phyloP scores from a whole-genome alignment of 2,113 vertebrate species.

The Corythornis cristatus region DNA sequence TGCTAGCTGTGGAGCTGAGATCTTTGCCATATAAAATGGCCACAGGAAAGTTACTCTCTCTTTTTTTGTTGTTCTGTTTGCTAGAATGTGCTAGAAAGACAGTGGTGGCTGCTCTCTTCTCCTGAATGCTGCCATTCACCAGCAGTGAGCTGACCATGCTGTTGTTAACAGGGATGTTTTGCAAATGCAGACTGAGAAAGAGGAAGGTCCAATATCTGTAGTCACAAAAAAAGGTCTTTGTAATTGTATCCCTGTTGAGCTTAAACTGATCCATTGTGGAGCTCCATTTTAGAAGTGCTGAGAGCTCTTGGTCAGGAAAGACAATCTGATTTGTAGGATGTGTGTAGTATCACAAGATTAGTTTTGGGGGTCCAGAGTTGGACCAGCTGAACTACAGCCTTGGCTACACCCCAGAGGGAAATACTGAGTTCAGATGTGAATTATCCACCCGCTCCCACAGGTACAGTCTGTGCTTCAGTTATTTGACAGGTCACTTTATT shows the following conservation, averaged over 20 bases:
- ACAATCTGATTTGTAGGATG: background rate
- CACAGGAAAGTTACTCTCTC: background rate
- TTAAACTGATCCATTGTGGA: background rate
- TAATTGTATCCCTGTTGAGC: background rate
- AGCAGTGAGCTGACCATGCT: background rate
- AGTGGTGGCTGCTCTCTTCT: background rate
- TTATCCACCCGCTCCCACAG: background rate
- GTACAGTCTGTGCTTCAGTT: background rate
- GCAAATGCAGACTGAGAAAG: background rate
- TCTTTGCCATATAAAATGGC: background rate
- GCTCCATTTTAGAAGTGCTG: background rate
- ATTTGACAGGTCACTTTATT: background rate
- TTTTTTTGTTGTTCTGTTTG: background rate
- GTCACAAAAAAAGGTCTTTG: background rate
- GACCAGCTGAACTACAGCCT: background rate
- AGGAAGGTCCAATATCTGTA: background rate
- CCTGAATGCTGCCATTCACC: background rate
- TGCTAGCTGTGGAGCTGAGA: background rate
- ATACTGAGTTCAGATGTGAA: background rate
- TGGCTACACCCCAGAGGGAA: background rate
- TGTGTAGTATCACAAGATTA: background rate
- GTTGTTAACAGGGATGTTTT: background rate
- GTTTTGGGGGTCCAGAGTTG: background rate
- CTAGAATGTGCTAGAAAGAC: background rate
- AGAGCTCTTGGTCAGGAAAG: background rate